Conservation (phyloP, 2,113 vertebrate species). For the Rattus norvegicus region DNA sequence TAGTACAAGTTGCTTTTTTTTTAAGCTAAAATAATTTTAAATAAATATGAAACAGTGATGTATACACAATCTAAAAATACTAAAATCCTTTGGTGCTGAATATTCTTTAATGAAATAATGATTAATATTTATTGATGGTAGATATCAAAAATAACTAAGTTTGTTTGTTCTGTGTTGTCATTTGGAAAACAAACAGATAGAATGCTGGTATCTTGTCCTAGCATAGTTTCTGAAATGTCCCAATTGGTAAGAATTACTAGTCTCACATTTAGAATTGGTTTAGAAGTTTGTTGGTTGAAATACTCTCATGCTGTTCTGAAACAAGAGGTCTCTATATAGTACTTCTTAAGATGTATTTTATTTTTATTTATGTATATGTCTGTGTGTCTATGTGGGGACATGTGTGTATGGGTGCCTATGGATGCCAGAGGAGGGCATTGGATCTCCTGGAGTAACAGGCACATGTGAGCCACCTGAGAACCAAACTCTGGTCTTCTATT, state of each 20-base stretch:
- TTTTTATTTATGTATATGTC: background rate
- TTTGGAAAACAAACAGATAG: conserved; percentile 53
- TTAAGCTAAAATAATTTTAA: conserved; percentile 48
- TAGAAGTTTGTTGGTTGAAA: conserved; percentile 37
- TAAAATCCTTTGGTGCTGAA: conserved; percentile 35
- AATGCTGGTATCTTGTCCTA: background rate
- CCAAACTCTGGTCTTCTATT: background rate
- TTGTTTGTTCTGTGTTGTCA: conserved; percentile 51
- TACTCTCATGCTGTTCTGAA: conserved; percentile 33
- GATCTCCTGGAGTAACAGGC: background rate
- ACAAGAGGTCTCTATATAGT: conserved; percentile 20
- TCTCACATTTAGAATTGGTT: conserved; percentile 39
- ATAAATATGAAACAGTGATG: background rate
- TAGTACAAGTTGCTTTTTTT: conserved; percentile 44
- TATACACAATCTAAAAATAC: conserved; percentile 24
- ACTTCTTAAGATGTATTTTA: background rate
- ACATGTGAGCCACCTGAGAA: background rate
- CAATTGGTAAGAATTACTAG: background rate
- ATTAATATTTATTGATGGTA: conserved; percentile 1
- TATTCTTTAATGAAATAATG: conserved; percentile 45
- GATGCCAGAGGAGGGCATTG: background rate
- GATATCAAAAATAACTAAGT: conserved; percentile 28
- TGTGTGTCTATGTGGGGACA: background rate
- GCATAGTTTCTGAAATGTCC: conserved; percentile 32
- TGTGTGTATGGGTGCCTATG: background rate